Base-by-base conservation (phyloP, 2,888 invertebrate species). In the Eristalinus sepulchralis region DNA sequence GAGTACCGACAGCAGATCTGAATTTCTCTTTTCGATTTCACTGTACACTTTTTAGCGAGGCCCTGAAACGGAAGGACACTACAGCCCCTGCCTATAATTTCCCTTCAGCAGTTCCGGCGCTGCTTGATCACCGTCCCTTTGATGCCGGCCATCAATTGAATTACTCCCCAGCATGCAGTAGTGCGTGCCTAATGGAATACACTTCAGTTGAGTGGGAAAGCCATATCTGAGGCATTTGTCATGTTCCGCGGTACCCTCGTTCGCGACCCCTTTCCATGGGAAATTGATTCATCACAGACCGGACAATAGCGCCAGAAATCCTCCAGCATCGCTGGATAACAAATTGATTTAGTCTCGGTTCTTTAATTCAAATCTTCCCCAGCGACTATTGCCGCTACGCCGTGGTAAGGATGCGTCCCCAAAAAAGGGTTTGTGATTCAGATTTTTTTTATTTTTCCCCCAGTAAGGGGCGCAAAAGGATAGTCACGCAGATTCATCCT, bases 221-320 rank as follows among this genome's bases (percentile, higher is more conserved):
- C 22, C 55, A 57, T 22, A 64, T 64, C 53, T 24, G 55, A 36
- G 55, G 13, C 47, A 11, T 47, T 76, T 33, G 22, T 36, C 27
- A 27, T 66, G 34, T 55, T 55, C 68, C 20, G 33, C 4, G 17
- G 31, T 27, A n/a, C 5, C 24, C 17, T 39, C 27, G 8, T 17
- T n/a, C 34, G 11, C 2, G 13, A 1, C 11, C 8, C 13, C 60
- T 68, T 63, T 72, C 39, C 33, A 67, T 20, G 63, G 68, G 63
- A 79, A 83, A 83, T 75, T 79, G 60, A 22, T 75, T 75, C 70
- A 75, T 83, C 68, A 75, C 39, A 81, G 75, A 81, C 73, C 36
- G 59, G 20, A 34, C 34, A 70, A 67, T 2, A 59, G 53, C 67
- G 33, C 9, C 59, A 60, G 13, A 31, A 47, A 22, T 70, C 64